Conservation (phyloP, 2,797 vertebrate genomes). For the Urosaurus nigricauda region DNA sequence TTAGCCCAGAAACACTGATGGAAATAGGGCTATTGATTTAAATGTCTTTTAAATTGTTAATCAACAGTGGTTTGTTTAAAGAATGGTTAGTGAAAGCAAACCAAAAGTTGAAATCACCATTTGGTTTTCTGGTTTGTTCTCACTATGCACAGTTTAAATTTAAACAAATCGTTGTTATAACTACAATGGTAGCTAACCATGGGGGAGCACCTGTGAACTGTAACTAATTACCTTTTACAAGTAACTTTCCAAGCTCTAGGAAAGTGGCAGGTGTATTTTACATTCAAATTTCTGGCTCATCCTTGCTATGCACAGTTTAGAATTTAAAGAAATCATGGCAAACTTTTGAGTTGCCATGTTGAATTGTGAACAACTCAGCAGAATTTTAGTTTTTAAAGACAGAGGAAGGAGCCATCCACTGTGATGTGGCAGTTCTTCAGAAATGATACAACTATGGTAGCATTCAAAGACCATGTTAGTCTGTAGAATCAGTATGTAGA, state of each 20-base stretch:
- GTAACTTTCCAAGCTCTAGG: neutral
- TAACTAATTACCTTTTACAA: neutral
- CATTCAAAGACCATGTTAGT: too few species aligned
- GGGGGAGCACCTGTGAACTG: too few species aligned
- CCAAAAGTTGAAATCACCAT: neutral
- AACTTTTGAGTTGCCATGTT: neutral
- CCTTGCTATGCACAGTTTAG: neutral
- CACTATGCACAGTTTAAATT: neutral
- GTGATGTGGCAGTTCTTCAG: slow-evolving; percentile 49
- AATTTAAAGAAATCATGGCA: neutral
- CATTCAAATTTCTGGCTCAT: too few species aligned
- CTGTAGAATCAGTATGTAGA: too few species aligned
- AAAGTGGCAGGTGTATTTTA: neutral
- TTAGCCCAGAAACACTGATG: neutral
- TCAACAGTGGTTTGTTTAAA: neutral
- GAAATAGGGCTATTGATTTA: neutral
- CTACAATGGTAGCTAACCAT: too few species aligned
- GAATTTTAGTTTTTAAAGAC: neutral
- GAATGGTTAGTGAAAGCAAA: neutral
- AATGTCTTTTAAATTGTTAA: neutral
- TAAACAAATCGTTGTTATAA: neutral
- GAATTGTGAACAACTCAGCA: too few species aligned
- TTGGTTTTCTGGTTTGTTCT: neutral
- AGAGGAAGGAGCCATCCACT: slow-evolving; percentile 39
- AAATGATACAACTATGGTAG: slow-evolving; percentile 51